Evolutionary conservation across 2,888 invertebrate species (phyloP).

Genomic region (Scrobipalpa atriplicella): DNA sequence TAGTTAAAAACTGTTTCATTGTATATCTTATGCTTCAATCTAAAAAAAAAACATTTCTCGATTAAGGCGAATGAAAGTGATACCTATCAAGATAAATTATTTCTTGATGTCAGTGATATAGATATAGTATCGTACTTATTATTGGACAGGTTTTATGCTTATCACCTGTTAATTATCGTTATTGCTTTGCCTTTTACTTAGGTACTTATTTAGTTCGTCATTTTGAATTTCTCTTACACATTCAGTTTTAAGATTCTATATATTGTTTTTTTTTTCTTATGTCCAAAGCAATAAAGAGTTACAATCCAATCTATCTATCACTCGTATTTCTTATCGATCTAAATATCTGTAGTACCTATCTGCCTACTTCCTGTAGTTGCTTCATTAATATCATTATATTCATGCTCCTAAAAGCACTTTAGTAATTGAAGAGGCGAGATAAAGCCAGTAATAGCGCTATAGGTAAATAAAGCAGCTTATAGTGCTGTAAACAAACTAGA

Average conservation of each 20-base stretch:
- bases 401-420: not conserved
- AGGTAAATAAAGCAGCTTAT: not conserved
- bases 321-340: not conserved
- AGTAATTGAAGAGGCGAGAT: not conserved
- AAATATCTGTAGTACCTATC: no score
- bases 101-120: not conserved
- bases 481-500: not conserved
- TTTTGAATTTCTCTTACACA: not conserved
- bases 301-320: not conserved
- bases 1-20: not conserved
- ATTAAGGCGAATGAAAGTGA: constrained; percentile 20
- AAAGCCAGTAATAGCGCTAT: no score
- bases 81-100: constrained; percentile 13
- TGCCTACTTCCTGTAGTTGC: not conserved
- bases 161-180: constrained; percentile 1
- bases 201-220: not conserved
- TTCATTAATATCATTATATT: not conserved
- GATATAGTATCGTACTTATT: constrained; percentile 8
- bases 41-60: constrained; percentile 10
- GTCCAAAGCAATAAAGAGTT: not conserved
- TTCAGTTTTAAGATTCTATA: not conserved
- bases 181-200: constrained; percentile 1
- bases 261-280: not conserved
- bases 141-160: constrained; percentile 10
- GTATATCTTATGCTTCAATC: constrained; percentile 1